Conservation (phyloP, 2,113 vertebrate species). For the Anoura caudifer region DNA sequence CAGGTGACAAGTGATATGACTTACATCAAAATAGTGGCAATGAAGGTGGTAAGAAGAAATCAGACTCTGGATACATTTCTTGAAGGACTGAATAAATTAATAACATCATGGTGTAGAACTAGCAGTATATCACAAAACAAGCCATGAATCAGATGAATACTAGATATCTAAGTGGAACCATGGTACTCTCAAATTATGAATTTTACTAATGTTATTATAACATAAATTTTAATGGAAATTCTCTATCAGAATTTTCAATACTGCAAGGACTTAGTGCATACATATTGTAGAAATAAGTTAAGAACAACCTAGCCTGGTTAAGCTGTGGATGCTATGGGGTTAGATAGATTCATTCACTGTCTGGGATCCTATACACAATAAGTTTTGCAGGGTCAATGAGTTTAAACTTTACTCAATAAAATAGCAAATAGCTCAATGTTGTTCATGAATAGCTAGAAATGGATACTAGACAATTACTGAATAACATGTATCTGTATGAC, state of each 20-base stretch:
- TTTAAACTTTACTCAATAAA: constrained; percentile 6
- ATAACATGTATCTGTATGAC: not conserved
- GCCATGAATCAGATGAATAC: not conserved
- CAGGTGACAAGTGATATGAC: not conserved
- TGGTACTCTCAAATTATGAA: not conserved
- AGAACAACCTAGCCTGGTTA: not conserved
- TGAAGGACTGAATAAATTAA: not conserved
- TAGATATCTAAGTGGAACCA: not conserved
- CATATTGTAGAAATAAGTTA: not conserved
- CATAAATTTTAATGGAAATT: not conserved
- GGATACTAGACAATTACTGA: not conserved
- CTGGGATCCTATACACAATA: not conserved
- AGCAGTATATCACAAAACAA: not conserved
- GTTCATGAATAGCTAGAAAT: not conserved
- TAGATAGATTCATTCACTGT: not conserved
- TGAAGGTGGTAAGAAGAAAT: not conserved
- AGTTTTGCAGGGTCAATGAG: not conserved
- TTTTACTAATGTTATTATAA: not conserved
- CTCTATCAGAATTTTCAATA: not conserved
- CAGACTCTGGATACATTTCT: not conserved
- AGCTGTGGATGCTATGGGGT: not conserved
- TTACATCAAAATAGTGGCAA: not conserved
- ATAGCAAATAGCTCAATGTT: not conserved
- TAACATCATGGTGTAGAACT: not conserved
- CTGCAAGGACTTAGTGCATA: not conserved